These are phyloP conservation scores for Leucozona laternaria DNA, from an alignment of 2,888 invertebrate genomes.

Conservation along the genomic window DNA sequence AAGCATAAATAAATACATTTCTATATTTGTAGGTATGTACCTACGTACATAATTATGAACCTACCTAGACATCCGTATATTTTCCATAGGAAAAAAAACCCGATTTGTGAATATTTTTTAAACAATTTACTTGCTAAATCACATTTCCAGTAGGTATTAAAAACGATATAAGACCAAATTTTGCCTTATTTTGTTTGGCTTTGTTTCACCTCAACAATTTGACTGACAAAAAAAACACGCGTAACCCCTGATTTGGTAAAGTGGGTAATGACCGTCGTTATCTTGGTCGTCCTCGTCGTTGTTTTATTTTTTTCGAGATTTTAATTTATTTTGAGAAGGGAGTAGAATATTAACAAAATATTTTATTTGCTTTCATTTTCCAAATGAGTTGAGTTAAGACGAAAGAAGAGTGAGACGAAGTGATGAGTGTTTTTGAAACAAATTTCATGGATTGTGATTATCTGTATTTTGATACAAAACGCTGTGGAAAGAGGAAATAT, in stretches of 20 bases:
- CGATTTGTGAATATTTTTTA: too few relatives aligned
- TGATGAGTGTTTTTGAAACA: constrained; percentile 74
- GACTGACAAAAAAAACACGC: background rate
- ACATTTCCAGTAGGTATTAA: too few relatives aligned
- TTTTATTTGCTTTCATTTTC: constrained; percentile 75
- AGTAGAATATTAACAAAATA: constrained; percentile 51
- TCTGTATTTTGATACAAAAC: constrained; percentile 38
- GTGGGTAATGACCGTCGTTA: background rate
- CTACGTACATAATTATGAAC: too few relatives aligned
- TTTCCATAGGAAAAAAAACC: too few relatives aligned
- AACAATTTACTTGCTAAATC: too few relatives aligned
- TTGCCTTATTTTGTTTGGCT: background rate
- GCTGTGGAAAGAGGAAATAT: background rate
- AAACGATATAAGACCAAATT: too few relatives aligned
- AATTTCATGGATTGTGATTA: constrained; percentile 71
- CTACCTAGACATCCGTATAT: too few relatives aligned
- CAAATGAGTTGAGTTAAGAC: constrained; percentile 63
- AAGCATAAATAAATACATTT: too few relatives aligned
- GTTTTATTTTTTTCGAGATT: background rate
- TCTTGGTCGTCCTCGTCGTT: background rate
- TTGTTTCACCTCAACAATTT: background rate
- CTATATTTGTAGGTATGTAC: too few relatives aligned
- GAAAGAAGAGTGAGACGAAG: constrained; percentile 13
- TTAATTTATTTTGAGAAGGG: constrained; percentile 39
- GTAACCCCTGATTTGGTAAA: constrained; percentile 6